phyloP scores from a whole-genome alignment of 2,113 vertebrate species.

The Callorhinus ursinus region DNA sequence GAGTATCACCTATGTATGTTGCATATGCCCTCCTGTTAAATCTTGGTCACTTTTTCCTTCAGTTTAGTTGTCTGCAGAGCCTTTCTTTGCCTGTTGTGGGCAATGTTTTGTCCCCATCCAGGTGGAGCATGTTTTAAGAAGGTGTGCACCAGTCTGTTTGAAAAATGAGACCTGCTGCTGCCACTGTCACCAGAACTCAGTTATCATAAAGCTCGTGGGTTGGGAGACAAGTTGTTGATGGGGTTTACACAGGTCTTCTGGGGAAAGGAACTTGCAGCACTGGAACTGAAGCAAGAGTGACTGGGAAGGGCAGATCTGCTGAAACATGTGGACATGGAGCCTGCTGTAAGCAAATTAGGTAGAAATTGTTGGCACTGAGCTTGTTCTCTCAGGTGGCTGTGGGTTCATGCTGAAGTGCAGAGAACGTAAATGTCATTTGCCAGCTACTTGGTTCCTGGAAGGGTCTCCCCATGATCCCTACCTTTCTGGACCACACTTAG shows the following conservation, averaged over 20 bases:
- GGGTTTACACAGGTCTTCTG: background rate
- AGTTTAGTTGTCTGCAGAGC: background rate
- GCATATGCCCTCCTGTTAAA: background rate
- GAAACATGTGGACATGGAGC: background rate
- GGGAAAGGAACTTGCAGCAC: background rate
- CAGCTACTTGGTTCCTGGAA: background rate
- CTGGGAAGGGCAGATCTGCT: background rate
- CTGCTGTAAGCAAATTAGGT: background rate
- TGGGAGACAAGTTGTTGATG: background rate
- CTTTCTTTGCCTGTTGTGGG: background rate
- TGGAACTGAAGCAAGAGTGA: background rate
- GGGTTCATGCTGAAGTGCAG: background rate
- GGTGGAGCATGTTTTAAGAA: background rate
- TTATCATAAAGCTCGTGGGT: background rate
- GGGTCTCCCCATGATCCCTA: background rate
- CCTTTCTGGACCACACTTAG: background rate
- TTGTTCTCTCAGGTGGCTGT: background rate
- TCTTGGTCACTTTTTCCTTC: background rate
- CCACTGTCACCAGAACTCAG: background rate
- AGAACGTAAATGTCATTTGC: background rate
- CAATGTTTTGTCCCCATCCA: background rate
- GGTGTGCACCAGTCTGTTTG: background rate
- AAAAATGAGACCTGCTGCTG: background rate
- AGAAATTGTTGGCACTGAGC: background rate
- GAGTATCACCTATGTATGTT: background rate